These are phyloP conservation scores for Eleutherodactylus coqui DNA, from an alignment of 2,797 vertebrate species.

Conservation along the genomic window DNA sequence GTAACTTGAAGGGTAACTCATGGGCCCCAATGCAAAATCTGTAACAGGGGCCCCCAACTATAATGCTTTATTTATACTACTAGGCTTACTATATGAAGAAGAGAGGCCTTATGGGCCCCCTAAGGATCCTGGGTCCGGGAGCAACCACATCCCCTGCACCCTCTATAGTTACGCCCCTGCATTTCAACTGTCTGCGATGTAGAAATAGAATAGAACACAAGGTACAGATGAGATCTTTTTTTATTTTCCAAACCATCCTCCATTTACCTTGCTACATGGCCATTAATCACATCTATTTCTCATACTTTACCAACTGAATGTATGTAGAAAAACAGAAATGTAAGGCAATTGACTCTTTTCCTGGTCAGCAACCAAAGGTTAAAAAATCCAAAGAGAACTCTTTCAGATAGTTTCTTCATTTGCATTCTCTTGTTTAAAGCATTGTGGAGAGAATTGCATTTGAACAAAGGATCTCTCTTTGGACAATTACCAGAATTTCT, in stretches of 20 bases:
- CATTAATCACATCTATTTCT: background rate
- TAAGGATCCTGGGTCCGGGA: no score
- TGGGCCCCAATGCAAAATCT: no score
- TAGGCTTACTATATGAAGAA: no score
- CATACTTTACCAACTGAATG: background rate
- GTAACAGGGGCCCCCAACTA: no score
- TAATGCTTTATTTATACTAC: no score
- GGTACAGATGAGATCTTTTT: background rate
- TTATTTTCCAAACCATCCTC: background rate
- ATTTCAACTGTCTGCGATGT: background rate
- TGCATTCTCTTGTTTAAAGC: conserved; percentile 48
- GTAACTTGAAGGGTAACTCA: no score
- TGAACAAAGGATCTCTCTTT: conserved; percentile 40
- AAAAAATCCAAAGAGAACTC: conserved; percentile 23
- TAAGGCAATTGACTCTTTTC: conserved; percentile 13
- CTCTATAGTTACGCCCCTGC: no score
- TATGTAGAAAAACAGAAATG: background rate
- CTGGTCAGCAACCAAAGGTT: background rate
- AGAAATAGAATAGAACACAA: background rate
- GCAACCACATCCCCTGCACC: no score
- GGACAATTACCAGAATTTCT: conserved; percentile 32
- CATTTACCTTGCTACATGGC: background rate
- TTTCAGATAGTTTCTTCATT: conserved; percentile 27
- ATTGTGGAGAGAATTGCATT: conserved; percentile 45
- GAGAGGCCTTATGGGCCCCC: no score